phyloP scores from a whole-genome alignment of 2,888 invertebrate species.

The Adelognathus sp. region DNA sequence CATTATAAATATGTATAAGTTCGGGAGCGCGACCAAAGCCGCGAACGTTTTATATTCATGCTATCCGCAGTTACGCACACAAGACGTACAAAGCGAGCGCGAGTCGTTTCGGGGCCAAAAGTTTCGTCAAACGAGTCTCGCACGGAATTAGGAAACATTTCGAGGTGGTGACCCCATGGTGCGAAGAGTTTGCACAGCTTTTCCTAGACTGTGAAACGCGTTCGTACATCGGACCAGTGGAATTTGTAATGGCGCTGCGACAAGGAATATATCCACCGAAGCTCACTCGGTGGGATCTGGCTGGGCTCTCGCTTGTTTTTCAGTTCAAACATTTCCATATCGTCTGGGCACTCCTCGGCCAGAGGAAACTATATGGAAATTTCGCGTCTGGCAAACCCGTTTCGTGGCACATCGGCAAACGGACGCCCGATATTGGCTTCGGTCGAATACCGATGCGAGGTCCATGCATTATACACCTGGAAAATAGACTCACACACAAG shows the following conservation, averaged over 20 bases:
- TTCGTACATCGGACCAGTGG: neutral
- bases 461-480: constrained; percentile 74
- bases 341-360: constrained; percentile 64
- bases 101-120: constrained; percentile 9
- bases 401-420: neutral
- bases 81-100: neutral
- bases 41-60: constrained; percentile 38
- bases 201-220: neutral
- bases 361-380: constrained; percentile 75
- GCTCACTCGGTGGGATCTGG: constrained; percentile 56
- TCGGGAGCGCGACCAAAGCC: neutral
- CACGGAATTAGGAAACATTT: constrained; percentile 43
- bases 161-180: constrained; percentile 13
- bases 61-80: neutral
- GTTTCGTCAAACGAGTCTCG: constrained; percentile 24
- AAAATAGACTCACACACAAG: constrained; percentile 29
- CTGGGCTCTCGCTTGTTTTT: constrained; percentile 74
- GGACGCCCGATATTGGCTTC: constrained; percentile 71
- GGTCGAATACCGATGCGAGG: constrained; percentile 73
- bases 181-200: neutral
- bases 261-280: constrained; percentile 13
- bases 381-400: constrained; percentile 50
- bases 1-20: constrained; percentile 32
- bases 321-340: constrained; percentile 74
- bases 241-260: constrained; percentile 20